Base-by-base conservation (phyloP, 1,140 invertebrate species). In the Drosophila subobscura region DNA sequence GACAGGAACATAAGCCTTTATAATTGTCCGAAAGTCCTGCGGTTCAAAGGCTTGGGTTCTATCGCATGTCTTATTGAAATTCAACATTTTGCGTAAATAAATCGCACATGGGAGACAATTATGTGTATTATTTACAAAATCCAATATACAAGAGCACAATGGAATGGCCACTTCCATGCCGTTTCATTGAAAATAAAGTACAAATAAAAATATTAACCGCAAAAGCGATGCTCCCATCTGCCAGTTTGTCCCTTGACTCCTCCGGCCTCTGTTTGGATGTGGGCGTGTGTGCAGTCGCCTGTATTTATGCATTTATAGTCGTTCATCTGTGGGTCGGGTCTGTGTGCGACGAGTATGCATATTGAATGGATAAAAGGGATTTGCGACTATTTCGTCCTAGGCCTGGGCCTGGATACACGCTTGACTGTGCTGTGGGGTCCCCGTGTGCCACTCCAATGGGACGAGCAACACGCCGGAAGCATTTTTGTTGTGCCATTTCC, bases 321-420 rank as follows among this genome's bases (percentile, higher is more conserved):
- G 54, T 50, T 37, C 66, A 50, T 61, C 53, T 46, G 59, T 65
- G 59, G 56, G 53, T 70, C 49, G 59, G 56, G 53, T 70, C 49
- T 64, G 65, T 59, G 61, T 61, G 6, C 25, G 25, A 27, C 10
- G 3, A 12, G 76, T 71, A 59, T 61, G 66, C 72, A 77, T 84
- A 85, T 80, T 86, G 80, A 85, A 85, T 86, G 77, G 72, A 85
- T 85, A 74, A 77, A 83, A 77, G 61, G 81, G 73, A 73, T 85
- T 85, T 80, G 67, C 72, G 61, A 63, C 76, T 80, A 60, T 79
- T 79, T 72, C 77, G 72, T 64, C 57, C 74, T 76, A 56, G 57
- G 59, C 64, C 63, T 85, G 79, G 79, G 33, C 49, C 57, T 46
- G 58, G 42, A 29, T 60, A 4, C 45, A n/a, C 27, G 23, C 33